Percentiles rank a stretch among this genome's conserved stretches.
These are phyloP conservation scores for Choloepus hoffmanni DNA, from an alignment of 2,113 vertebrate species.

Conservation along the genomic window DNA sequence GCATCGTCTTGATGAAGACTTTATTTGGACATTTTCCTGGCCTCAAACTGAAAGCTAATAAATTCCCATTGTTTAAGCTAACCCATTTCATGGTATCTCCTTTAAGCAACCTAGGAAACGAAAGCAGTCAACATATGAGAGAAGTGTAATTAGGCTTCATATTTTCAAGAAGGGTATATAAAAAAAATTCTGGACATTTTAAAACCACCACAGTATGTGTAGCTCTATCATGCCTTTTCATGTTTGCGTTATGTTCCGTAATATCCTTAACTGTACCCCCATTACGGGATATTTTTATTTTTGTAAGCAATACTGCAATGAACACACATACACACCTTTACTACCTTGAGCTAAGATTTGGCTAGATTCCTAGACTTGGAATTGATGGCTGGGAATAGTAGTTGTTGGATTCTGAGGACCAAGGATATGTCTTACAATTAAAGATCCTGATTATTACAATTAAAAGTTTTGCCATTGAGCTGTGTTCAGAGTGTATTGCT, in stretches of 20 bases:
- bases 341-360: neutral
- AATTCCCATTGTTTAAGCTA: too few relatives aligned
- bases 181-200: neutral
- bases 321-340: neutral
- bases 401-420: neutral
- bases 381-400: neutral
- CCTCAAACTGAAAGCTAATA: too few relatives aligned
- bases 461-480: neutral
- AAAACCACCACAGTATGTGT: neutral
- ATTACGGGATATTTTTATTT: neutral
- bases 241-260: neutral
- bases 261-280: neutral
- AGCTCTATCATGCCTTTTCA: neutral
- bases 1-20: too few relatives aligned
- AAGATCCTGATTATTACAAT: neutral
- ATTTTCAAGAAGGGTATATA: neutral
- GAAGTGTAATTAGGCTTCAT: neutral
- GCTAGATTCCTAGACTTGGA: neutral
- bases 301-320: neutral
- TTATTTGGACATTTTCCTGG: too few relatives aligned
- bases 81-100: too few relatives aligned
- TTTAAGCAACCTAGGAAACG: too few relatives aligned
- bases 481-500: neutral
- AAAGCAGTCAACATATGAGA: neutral
- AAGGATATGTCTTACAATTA: neutral